Conservation (phyloP, 2,888 invertebrate species). For the Chalcosyrphus nemorum region DNA sequence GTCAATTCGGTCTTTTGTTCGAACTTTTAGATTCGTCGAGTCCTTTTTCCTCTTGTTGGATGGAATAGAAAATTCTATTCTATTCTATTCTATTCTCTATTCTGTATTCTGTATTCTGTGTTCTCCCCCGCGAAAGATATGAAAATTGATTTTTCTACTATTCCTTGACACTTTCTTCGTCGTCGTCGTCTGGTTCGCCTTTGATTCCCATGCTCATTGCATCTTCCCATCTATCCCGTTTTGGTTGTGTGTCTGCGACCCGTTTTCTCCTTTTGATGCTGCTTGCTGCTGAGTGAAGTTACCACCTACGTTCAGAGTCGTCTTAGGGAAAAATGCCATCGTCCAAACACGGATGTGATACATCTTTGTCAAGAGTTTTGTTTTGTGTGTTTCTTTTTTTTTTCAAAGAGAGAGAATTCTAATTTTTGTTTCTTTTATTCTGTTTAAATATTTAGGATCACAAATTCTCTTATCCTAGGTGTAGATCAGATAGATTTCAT, state of each 20-base stretch:
- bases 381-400: constrained; percentile 40
- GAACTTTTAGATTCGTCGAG: neutral
- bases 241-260: constrained; percentile 21
- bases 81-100: no score
- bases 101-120: no score
- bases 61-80: constrained; percentile 30
- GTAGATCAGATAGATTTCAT: constrained; percentile 43
- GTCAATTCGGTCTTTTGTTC: constrained; percentile 52
- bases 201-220: constrained; percentile 11
- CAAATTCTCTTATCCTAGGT: constrained; percentile 59
- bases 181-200: constrained; percentile 6
- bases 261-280: no score
- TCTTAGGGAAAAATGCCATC: constrained; percentile 6
- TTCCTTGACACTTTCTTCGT: constrained; percentile 33
- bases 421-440: constrained; percentile 4
- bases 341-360: constrained; percentile 65
- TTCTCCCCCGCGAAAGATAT: constrained; percentile 22
- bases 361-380: constrained; percentile 68
- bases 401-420: neutral
- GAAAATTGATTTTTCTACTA: constrained; percentile 70
- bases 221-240: neutral
- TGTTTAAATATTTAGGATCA: constrained; percentile 34
- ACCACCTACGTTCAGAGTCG: constrained; percentile 62
- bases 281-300: constrained; percentile 60
- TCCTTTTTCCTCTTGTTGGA: constrained; percentile 8